These are phyloP conservation scores for Zoroaster sp. DNA, from an alignment of 53 echinoderm and acorn worm species.

Conservation along the genomic window DNA sequence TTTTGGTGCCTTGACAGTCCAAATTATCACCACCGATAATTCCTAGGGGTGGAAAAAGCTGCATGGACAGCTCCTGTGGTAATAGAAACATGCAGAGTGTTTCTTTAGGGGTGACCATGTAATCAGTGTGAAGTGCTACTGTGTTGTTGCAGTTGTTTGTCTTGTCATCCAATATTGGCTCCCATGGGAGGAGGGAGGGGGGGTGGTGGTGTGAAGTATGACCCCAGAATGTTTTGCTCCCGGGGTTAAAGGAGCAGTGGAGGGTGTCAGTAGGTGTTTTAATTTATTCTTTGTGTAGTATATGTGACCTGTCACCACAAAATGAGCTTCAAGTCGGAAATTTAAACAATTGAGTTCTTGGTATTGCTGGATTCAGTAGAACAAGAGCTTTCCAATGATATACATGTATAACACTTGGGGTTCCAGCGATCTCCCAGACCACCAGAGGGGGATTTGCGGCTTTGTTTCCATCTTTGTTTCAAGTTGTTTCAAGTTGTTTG, in stretches of 20 bases:
- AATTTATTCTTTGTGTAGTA: too few relatives aligned
- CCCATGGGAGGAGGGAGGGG: background rate
- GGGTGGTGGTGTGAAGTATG: background rate
- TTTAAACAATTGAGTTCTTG: too few relatives aligned
- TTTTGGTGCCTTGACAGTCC: background rate
- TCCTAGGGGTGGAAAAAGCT: background rate
- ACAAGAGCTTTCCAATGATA: too few relatives aligned
- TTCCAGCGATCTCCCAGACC: too few relatives aligned
- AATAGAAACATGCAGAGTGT: background rate
- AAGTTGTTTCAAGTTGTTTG: too few relatives aligned
- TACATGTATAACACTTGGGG: too few relatives aligned
- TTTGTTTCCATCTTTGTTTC: too few relatives aligned
- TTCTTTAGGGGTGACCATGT: background rate
- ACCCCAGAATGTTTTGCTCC: background rate
- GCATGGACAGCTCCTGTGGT: background rate
- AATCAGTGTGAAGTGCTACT: constrained; percentile 40
- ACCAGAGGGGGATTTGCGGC: too few relatives aligned
- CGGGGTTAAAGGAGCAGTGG: background rate
- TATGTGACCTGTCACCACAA: too few relatives aligned
- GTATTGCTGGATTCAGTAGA: too few relatives aligned
- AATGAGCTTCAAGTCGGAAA: too few relatives aligned
- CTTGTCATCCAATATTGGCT: background rate
- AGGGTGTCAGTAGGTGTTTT: too few relatives aligned
- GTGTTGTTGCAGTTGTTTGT: constrained; percentile 56
- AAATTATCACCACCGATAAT: background rate